Base-by-base conservation (phyloP, 2,888 invertebrate species). In the Acleris laterana region DNA sequence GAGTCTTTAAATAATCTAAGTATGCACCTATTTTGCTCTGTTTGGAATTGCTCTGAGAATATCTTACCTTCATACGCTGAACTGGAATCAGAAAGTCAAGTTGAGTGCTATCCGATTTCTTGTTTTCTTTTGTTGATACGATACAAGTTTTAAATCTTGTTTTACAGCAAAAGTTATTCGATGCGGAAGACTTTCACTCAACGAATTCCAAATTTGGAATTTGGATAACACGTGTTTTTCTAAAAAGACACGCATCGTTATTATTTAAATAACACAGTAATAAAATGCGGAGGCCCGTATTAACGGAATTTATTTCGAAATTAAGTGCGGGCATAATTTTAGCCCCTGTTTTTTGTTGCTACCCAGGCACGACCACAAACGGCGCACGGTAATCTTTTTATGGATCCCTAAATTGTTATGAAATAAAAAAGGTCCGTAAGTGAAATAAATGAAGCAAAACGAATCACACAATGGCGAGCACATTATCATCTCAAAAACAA, bases 121-220 rank as follows among this genome's bases (percentile, higher is more conserved):
- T 52, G 32, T 49, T 53, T 59, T 57, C 56, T 57, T 62, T 57
- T 62, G 66, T 66, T 66, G 66, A 50, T 55, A 61, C 60, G 55
- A 61, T 17, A 20, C 58, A 32, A 49, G 58, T 38, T 56, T 66
- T 66, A 61, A 66, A 66, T 62, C 61, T 66, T 62, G 61, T 57
- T 56, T 62, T 52, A 57, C 55, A 62, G 66, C 62, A 66, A 66
- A 66, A 62, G 65, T 61, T 56, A 65, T 60, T 51, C 28, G 44
- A 57, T 58, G 50, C 61, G 74, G 75, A 76, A 78, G 76, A 79
- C 79, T 80, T 82, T 83, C 79, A 73, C 74, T 78, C 74, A 74
- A 77, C 77, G 72, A 74, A 79, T 79, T 75, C 74, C 78, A 77
- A 76, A 77, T 76, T 55, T 56, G 59, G 49, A 55, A 56, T 63